Evolutionary conservation across 2,888 invertebrate species (phyloP).

Genomic region (Zygaena filipendulae): DNA sequence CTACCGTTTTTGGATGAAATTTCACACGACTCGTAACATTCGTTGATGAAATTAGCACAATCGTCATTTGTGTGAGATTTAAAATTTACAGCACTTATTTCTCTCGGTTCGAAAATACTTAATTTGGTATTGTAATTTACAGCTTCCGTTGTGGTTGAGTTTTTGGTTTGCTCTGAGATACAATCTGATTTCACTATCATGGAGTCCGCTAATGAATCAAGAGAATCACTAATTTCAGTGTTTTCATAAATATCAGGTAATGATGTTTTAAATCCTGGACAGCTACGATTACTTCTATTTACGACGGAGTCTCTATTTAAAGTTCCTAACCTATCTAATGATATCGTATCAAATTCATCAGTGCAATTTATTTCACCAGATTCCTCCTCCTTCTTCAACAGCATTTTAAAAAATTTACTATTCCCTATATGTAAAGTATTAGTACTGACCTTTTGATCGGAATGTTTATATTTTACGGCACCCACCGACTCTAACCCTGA

Average conservation of each 20-base stretch:
- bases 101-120: constrained; percentile 46
- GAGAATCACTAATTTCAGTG: constrained; percentile 46
- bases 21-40: constrained; percentile 55
- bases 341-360: constrained; percentile 61
- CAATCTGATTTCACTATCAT: constrained; percentile 29
- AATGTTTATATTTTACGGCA: constrained; percentile 38
- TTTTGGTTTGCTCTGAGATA: constrained; percentile 26
- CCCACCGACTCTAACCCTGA: constrained; percentile 37
- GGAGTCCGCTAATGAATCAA: constrained; percentile 36
- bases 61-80: constrained; percentile 29
- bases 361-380: constrained; percentile 54
- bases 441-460: constrained; percentile 34
- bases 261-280: constrained; percentile 59
- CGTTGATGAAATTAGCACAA: constrained; percentile 43
- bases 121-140: constrained; percentile 32
- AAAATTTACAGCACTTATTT: constrained; percentile 26
- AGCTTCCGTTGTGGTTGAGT: constrained; percentile 27
- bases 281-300: constrained; percentile 58
- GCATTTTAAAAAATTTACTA: constrained; percentile 57
- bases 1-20: constrained; percentile 21
- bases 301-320: constrained; percentile 52
- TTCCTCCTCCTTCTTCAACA: constrained; percentile 58
- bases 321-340: constrained; percentile 49
- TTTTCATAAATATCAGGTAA: constrained; percentile 60
- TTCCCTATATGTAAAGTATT: constrained; percentile 54